Percentiles rank a stretch among this genome's conserved stretches.
These are phyloP conservation scores for Podiceps cristatus DNA, from an alignment of 2,113 vertebrate species.

Conservation along the genomic window DNA sequence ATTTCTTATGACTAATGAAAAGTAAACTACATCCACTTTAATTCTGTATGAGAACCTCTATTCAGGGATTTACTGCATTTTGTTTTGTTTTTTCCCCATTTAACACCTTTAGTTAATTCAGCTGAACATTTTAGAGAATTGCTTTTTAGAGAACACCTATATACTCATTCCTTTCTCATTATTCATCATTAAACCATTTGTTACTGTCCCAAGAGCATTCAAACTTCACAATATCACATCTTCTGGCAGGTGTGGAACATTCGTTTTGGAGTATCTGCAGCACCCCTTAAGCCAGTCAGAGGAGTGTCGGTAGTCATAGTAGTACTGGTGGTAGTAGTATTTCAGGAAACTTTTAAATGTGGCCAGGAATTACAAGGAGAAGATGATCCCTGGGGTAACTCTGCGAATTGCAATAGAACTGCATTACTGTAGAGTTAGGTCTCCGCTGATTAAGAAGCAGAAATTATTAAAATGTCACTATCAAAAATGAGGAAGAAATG, in stretches of 20 bases:
- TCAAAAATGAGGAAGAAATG: neutral
- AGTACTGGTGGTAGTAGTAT: neutral
- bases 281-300: neutral
- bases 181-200: neutral
- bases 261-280: neutral
- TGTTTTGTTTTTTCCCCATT: neutral
- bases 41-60: neutral
- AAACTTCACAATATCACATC: neutral
- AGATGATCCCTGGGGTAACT: neutral
- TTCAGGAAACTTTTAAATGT: neutral
- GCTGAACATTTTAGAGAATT: neutral
- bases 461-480: neutral
- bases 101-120: neutral
- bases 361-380: neutral
- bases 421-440: neutral
- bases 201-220: neutral
- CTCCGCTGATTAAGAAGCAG: neutral
- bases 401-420: neutral
- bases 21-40: neutral
- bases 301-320: neutral
- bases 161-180: neutral
- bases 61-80: neutral
- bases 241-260: neutral
- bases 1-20: constrained; percentile 12
- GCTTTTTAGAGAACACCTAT: neutral